Base-by-base conservation (phyloP, 2,888 invertebrate genomes). In the Hypercompe scribonia region DNA sequence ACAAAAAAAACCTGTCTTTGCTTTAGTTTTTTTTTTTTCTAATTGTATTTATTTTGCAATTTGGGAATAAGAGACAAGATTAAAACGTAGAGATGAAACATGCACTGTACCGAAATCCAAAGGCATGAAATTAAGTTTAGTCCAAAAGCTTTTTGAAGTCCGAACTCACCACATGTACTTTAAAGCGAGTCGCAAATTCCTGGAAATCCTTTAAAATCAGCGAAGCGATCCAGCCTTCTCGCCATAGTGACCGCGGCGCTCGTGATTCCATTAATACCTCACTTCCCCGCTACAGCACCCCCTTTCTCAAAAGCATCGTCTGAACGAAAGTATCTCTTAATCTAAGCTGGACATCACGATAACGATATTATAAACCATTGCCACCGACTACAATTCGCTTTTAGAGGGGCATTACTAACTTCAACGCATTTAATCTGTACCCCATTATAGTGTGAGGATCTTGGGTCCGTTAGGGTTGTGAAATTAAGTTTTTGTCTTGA, bases 301-400 rank as follows among this genome's bases (percentile, higher is more conserved):
- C 86, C 83, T 83, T 86, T 86, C 85, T 85, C 83, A 80, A 81
- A 85, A 82, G 78, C 84, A 84, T 73, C 78, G 82, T 67, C 75
- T 80, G 77, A 88, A 89, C 86, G 88, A 92, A 91, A 91, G 90
- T 90, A 92, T 92, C 90, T 93, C 90, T 90, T 92, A 90, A 93
- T 93, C 92, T 93, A 86, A 89, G 90, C 91, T 89, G 92, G 93
- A 92, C 93, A 91, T 90, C 89, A 87, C 86, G 90, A 90, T 94
- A 93, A 93, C 90, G 87, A 90, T 90, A 92, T 93, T 93, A 94
- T 93, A 93, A 91, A 92, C 93, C 92, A 90, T 91, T 87, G 89
- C 88, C 88, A 86, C 83, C 86, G 90, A 93, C 93, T 93, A 92
- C 92, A 91, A 92, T 93, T 93, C 91, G 91, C 93, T 94, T 93